Evolutionary conservation across 1,140 invertebrate species (phyloP).

Genomic region (Stenopsyche tienmushanensis): DNA sequence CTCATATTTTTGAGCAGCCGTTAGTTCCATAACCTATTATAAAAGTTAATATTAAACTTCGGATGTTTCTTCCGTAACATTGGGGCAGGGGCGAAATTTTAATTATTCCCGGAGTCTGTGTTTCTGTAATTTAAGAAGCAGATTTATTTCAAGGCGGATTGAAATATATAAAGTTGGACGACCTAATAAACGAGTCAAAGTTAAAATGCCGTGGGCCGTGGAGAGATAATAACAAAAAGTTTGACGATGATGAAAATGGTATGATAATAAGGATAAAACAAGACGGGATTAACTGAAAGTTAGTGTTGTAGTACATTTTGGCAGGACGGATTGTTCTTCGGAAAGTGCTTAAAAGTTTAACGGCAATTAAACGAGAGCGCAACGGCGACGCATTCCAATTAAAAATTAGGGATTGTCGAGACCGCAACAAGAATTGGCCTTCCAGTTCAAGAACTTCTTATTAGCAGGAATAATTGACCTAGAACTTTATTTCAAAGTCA

Average conservation of each 20-base stretch:
- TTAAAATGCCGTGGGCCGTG: background rate
- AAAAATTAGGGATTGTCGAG: too few relatives aligned
- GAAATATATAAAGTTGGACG: conserved; percentile 3
- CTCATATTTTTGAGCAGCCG: background rate
- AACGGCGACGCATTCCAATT: too few relatives aligned
- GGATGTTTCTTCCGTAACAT: background rate
- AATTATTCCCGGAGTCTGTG: background rate
- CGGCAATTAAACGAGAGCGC: background rate
- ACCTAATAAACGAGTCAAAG: conserved; percentile 14
- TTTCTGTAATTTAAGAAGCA: conserved; percentile 1
- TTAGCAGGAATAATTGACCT: too few relatives aligned
- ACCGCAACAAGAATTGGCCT: too few relatives aligned
- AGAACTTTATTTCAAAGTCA: too few relatives aligned
- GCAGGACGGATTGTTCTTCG: too few relatives aligned
- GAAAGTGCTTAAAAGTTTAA: background rate
- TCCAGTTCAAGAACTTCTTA: too few relatives aligned
- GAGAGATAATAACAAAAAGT: background rate
- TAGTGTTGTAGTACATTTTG: background rate
- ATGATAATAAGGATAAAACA: background rate
- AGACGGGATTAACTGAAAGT: background rate
- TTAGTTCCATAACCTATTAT: conserved; percentile 2
- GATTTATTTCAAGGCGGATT: conserved; percentile 1
- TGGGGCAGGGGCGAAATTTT: background rate
- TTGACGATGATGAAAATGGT: conserved; percentile 5
- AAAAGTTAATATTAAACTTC: background rate